Conservation (phyloP, 2,113 vertebrate genomes). For the Syngnathus typhle region DNA sequence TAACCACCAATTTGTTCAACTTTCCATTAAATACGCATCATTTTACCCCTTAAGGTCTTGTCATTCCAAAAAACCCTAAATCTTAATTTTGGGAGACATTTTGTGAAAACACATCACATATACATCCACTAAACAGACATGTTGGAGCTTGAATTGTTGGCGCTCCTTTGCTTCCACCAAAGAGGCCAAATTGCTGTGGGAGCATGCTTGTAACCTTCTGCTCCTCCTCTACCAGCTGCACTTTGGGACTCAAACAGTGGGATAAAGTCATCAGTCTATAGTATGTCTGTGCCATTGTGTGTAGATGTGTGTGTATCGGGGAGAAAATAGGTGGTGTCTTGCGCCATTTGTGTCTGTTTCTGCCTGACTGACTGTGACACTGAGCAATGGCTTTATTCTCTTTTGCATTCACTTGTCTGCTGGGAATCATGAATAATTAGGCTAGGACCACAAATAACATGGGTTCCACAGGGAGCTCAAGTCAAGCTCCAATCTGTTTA, state of each 20-base stretch:
- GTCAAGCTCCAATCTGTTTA: conserved; percentile 42
- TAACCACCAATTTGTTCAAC: no score
- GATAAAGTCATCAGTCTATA: conserved; percentile 39
- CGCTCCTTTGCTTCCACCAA: not conserved
- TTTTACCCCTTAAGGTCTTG: no score
- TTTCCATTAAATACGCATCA: no score
- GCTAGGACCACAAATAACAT: conserved; percentile 54
- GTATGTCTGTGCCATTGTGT: conserved; percentile 34
- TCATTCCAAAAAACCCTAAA: no score
- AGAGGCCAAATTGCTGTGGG: not conserved
- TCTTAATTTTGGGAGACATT: no score
- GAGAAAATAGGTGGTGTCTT: conserved; percentile 29
- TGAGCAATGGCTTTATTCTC: conserved; percentile 87
- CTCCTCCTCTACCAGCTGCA: conserved; percentile 32
- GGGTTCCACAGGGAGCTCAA: conserved; percentile 47
- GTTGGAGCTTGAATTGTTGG: not conserved
- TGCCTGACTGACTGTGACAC: conserved; percentile 91
- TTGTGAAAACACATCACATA: no score
- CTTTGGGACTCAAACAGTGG: conserved; percentile 43
- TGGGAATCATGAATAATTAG: conserved; percentile 69
- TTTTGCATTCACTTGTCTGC: conserved; percentile 55
- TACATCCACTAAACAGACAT: not conserved
- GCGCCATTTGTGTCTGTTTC: conserved; percentile 81
- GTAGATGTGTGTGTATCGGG: conserved; percentile 18
- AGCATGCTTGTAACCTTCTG: conserved; percentile 36